Conservation (phyloP, 2,888 invertebrate species). For the Cylloceria caligata region DNA sequence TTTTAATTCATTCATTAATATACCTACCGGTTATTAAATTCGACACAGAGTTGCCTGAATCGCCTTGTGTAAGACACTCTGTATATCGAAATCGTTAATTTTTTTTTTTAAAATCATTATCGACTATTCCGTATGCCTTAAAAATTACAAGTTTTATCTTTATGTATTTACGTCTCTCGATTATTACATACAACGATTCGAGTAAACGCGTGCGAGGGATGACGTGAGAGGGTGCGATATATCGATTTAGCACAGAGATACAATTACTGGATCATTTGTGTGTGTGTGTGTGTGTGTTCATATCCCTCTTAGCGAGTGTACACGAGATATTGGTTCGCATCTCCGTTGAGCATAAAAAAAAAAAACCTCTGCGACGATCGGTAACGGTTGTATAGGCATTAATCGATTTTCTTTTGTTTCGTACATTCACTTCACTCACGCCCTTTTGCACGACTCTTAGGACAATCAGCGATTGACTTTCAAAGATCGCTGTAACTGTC, state of each 20-base stretch:
- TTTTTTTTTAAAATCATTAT: constrained; percentile 35
- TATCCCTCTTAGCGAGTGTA: neutral
- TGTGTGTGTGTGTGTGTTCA: too few relatives aligned
- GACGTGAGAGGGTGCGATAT: constrained; percentile 7
- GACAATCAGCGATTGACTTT: neutral
- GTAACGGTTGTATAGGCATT: constrained; percentile 21
- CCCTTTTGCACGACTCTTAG: neutral
- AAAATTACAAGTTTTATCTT: constrained; percentile 26
- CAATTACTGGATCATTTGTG: constrained; percentile 14
- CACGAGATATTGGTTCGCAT: neutral
- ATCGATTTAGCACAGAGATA: constrained; percentile 30
- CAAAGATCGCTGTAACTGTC: neutral
- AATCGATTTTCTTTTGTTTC: constrained; percentile 1
- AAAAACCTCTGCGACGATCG: constrained; percentile 22
- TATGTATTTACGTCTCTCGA: constrained; percentile 6
- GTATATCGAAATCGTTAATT: constrained; percentile 59
- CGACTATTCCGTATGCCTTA: constrained; percentile 48
- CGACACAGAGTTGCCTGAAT: constrained; percentile 73
- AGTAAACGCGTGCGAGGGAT: constrained; percentile 20
- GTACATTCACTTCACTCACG: constrained; percentile 17
- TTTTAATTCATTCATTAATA: neutral
- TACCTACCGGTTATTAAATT: constrained; percentile 42
- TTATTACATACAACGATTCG: constrained; percentile 43
- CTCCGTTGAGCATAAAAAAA: neutral
- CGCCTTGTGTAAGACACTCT: constrained; percentile 73